Percentiles rank a stretch among this genome's conserved stretches.
These are phyloP conservation scores for Sebastes itinus DNA, from an alignment of 2,797 vertebrate species.

Conservation along the genomic window DNA sequence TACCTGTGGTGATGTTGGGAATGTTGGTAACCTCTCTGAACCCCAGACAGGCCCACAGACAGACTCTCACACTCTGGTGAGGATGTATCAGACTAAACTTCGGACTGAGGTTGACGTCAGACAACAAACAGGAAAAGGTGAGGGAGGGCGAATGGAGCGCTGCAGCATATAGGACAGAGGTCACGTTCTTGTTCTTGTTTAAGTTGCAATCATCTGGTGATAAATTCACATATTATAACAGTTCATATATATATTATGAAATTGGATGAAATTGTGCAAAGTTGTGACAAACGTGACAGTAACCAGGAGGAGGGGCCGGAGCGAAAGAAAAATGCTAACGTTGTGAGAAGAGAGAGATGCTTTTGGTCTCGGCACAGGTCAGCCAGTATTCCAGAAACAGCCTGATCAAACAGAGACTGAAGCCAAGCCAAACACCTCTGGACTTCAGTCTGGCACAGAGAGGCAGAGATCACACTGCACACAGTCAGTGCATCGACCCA, in stretches of 20 bases:
- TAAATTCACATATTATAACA: neutral
- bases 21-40: constrained; percentile 42
- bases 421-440: constrained; percentile 81
- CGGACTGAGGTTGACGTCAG: constrained; percentile 11
- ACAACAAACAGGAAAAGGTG: constrained; percentile 37
- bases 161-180: neutral
- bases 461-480: constrained; percentile 59
- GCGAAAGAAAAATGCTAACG: constrained; percentile 6
- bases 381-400: constrained; percentile 75
- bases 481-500: constrained; percentile 41
- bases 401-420: constrained; percentile 78
- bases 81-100: constrained; percentile 41
- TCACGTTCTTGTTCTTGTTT: too few relatives aligned
- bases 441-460: constrained; percentile 71
- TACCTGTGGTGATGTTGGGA: constrained; percentile 46
- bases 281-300: neutral
- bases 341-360: constrained; percentile 37
- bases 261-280: neutral
- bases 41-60: constrained; percentile 19
- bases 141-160: neutral
- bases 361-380: constrained; percentile 60
- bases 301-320: neutral
- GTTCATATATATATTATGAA: neutral
- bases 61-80: constrained; percentile 35
- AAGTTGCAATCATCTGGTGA: neutral